phyloP scores from a whole-genome alignment of 37 sponge, comb jelly and placozoan species.

The Tethya wilhelma region DNA sequence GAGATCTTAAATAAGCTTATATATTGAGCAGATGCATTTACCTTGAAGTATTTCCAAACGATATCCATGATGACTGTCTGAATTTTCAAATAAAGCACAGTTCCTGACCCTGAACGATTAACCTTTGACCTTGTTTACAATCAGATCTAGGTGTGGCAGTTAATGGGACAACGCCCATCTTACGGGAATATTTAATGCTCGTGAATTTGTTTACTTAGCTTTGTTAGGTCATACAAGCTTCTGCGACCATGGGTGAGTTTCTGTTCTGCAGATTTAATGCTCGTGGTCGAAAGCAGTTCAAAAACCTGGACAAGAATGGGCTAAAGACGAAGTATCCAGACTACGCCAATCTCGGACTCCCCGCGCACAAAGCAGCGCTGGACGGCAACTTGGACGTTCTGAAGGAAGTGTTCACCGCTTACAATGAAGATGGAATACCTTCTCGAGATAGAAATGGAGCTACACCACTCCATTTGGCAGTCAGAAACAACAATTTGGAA shows the following conservation, averaged over 20 bases:
- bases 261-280: conserved; percentile 46
- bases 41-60: too few species aligned
- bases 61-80: too few species aligned
- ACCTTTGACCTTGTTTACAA: too few species aligned
- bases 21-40: too few species aligned
- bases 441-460: conserved; percentile 56
- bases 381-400: conserved; percentile 64
- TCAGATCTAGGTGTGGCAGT: too few species aligned
- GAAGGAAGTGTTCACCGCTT: conserved; percentile 27
- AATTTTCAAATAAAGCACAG: too few species aligned
- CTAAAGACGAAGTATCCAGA: conserved; percentile 8
- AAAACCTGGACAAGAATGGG: background rate
- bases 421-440: conserved; percentile 45
- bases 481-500: conserved; percentile 32
- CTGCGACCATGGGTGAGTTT: background rate
- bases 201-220: too few species aligned
- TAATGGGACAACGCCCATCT: too few species aligned
- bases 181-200: too few species aligned
- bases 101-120: too few species aligned
- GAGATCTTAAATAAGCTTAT: too few species aligned
- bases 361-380: conserved; percentile 83
- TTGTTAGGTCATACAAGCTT: too few species aligned
- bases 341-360: conserved; percentile 53
- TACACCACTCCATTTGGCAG: conserved; percentile 79
- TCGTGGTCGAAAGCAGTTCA: conserved; percentile 43